These are phyloP conservation scores for Hycleus cichorii DNA, from an alignment of 1,140 invertebrate species.

Conservation along the genomic window DNA sequence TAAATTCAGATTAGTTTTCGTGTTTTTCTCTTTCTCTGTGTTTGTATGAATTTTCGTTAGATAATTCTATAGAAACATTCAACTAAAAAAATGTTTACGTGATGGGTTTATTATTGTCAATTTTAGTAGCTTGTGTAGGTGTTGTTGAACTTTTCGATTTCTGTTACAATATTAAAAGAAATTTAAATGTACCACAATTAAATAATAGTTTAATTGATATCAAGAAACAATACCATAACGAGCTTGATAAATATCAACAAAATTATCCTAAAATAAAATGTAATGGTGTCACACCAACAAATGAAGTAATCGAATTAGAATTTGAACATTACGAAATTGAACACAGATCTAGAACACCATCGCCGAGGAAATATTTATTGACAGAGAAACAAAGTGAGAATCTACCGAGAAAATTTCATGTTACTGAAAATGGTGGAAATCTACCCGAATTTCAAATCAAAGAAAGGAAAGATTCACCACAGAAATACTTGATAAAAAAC, in stretches of 20 bases:
- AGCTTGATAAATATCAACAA: not conserved
- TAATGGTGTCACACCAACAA: not conserved
- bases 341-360: constrained; percentile 13
- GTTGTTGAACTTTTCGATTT: constrained; percentile 58
- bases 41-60: not conserved
- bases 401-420: constrained; percentile 8
- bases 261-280: not conserved
- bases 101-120: constrained; percentile 63
- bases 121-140: constrained; percentile 64
- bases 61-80: constrained; percentile 17
- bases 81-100: not conserved
- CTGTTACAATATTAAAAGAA: constrained; percentile 44
- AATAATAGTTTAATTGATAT: not conserved
- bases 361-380: constrained; percentile 22
- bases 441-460: constrained; percentile 22
- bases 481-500: not conserved
- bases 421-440: constrained; percentile 18
- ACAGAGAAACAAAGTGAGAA: constrained; percentile 13
- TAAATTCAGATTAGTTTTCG: no score
- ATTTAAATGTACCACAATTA: constrained; percentile 2
- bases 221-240: not conserved
- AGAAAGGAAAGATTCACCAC: not conserved
- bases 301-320: constrained; percentile 25
- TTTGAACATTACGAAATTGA: constrained; percentile 3
- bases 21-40: no score